Conservation (phyloP, 2,113 vertebrate genomes). For the Plotosus lineatus region DNA sequence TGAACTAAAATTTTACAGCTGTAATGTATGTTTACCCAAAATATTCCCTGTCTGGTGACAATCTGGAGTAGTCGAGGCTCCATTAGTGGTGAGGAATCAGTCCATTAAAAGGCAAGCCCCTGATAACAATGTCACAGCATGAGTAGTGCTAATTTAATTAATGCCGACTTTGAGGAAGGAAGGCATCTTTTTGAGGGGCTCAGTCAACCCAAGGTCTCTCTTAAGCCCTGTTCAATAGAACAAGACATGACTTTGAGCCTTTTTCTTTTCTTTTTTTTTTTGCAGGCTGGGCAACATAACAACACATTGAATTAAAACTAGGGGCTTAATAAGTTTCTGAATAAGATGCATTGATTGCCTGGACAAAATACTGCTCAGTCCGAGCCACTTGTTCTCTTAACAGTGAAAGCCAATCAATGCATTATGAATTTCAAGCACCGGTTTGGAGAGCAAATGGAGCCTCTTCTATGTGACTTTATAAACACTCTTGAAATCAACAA, state of each 20-base stretch:
- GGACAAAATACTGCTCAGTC: constrained; percentile 50
- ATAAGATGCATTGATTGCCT: constrained; percentile 65
- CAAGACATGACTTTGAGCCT: constrained; percentile 10
- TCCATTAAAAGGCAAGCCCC: constrained; percentile 21
- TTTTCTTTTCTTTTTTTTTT: constrained; percentile 11
- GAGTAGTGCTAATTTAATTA: constrained; percentile 38
- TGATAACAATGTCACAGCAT: constrained; percentile 42
- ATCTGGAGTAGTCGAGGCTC: constrained; percentile 12
- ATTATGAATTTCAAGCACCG: constrained; percentile 70
- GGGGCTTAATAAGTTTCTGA: constrained; percentile 55
- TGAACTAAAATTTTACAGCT: neutral
- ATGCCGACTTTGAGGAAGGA: constrained; percentile 19
- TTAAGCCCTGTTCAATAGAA: constrained; percentile 30
- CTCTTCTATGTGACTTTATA: constrained; percentile 63
- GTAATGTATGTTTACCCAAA: neutral
- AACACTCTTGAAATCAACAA: constrained; percentile 64
- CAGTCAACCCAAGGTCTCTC: constrained; percentile 12
- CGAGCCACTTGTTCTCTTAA: constrained; percentile 55
- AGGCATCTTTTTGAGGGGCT: constrained; percentile 38
- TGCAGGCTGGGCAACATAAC: constrained; percentile 60
- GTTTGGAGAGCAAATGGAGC: constrained; percentile 67
- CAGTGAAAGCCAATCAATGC: constrained; percentile 65
- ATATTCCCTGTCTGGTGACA: neutral
- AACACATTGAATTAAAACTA: constrained; percentile 56
- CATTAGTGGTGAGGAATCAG: constrained; percentile 34